These are phyloP conservation scores for Adoxophyes honmai DNA, from an alignment of 1,140 invertebrate species.

Conservation along the genomic window DNA sequence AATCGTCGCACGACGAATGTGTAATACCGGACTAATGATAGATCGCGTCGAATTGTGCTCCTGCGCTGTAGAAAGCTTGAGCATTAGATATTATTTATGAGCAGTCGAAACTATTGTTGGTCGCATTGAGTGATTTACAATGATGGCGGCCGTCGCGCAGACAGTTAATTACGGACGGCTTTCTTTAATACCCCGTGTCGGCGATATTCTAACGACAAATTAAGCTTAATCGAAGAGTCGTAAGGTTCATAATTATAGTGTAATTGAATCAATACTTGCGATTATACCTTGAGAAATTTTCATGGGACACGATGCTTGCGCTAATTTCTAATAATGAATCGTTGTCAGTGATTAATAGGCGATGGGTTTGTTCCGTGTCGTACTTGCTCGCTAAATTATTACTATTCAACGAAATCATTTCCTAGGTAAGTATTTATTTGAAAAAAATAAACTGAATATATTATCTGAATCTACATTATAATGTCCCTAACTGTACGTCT, in stretches of 20 bases:
- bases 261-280: conserved; percentile 11
- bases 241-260: conserved; percentile 9
- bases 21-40: conserved; percentile 55
- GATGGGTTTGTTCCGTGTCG: neutral
- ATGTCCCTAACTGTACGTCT: too few species aligned
- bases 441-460: neutral
- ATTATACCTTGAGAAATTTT: conserved; percentile 8
- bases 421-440: neutral
- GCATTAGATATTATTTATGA: conserved; percentile 48
- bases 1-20: conserved; percentile 47
- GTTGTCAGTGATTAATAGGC: conserved; percentile 15
- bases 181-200: conserved; percentile 1
- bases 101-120: conserved; percentile 44
- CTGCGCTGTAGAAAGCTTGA: conserved; percentile 51
- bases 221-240: conserved; percentile 7
- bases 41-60: conserved; percentile 47
- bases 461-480: too few species aligned
- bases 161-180: conserved; percentile 18
- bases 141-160: conserved; percentile 26
- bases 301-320: neutral
- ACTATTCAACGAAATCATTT: neutral
- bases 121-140: conserved; percentile 46
- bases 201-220: conserved; percentile 3
- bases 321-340: conserved; percentile 14
- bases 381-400: neutral